phyloP scores from a whole-genome alignment of 2,113 vertebrate species.

The Catagonus wagneri region DNA sequence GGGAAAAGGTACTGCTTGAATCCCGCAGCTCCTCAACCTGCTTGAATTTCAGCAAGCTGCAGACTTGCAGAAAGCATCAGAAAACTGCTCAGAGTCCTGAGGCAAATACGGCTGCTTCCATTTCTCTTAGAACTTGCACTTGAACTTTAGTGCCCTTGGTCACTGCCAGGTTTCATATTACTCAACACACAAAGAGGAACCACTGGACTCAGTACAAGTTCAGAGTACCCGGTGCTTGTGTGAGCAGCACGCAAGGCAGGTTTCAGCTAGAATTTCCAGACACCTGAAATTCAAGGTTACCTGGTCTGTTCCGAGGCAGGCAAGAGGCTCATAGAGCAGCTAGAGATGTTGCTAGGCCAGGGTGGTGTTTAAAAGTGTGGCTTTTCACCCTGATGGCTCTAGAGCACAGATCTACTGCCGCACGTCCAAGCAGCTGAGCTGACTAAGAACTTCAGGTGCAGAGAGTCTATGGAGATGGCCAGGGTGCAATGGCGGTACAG shows the following conservation, averaged over 20 bases:
- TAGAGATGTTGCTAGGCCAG: neutral
- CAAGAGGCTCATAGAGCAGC: neutral
- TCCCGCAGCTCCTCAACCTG: neutral
- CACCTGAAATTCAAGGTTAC: slow-evolving; percentile 49
- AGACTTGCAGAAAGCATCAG: neutral
- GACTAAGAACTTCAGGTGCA: neutral
- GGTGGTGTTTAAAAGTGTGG: neutral
- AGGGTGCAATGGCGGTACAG: neutral
- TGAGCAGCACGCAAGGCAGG: slow-evolving; percentile 5
- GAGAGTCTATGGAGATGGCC: neutral
- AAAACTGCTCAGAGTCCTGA: neutral
- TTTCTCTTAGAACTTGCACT: neutral
- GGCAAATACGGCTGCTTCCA: neutral
- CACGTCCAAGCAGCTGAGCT: neutral
- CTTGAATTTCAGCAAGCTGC: too few relatives aligned
- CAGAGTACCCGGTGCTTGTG: neutral
- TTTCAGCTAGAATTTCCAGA: slow-evolving; percentile 45
- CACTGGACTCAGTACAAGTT: neutral
- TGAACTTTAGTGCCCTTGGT: slow-evolving; percentile 51
- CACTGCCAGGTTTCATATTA: slow-evolving; percentile 56
- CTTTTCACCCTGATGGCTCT: neutral
- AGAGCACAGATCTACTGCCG: neutral
- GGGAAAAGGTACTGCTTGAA: neutral
- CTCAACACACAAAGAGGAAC: slow-evolving; percentile 46
- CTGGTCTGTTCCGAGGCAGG: neutral